These are phyloP conservation scores for Caenorhabditis latens DNA, from an alignment of 1,140 invertebrate species.

Conservation along the genomic window DNA sequence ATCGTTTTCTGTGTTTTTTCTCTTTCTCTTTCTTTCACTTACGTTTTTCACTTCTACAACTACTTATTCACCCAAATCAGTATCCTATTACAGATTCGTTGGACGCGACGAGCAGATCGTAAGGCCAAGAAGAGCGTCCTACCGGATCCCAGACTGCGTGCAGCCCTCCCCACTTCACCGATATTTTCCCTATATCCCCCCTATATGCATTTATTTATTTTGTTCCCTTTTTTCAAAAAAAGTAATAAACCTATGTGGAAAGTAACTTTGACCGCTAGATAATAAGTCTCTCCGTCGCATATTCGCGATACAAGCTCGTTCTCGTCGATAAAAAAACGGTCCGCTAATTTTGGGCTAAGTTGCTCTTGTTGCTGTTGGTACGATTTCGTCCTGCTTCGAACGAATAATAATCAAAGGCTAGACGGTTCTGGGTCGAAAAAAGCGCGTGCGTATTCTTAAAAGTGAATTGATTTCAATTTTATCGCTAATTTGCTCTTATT, in stretches of 20 bases:
- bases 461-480: no score
- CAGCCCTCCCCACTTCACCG: not conserved
- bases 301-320: not conserved
- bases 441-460: no score
- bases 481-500: no score
- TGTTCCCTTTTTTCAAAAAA: constrained; percentile 23
- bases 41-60: no score
- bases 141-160: constrained; percentile 18
- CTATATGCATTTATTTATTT: constrained; percentile 7
- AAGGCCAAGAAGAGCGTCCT: not conserved
- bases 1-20: not conserved
- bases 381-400: not conserved
- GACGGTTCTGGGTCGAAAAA: no score
- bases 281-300: not conserved
- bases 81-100: no score
- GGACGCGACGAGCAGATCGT: not conserved
- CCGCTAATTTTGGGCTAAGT: not conserved
- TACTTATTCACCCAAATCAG: no score
- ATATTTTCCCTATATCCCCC: not conserved
- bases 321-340: not conserved
- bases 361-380: not conserved
- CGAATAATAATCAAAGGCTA: no score
- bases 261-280: constrained; percentile 5
- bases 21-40: not conserved
- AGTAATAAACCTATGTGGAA: constrained; percentile 38